These are phyloP conservation scores for Anoura caudifer DNA, from an alignment of 2,113 vertebrate species.

Conservation along the genomic window DNA sequence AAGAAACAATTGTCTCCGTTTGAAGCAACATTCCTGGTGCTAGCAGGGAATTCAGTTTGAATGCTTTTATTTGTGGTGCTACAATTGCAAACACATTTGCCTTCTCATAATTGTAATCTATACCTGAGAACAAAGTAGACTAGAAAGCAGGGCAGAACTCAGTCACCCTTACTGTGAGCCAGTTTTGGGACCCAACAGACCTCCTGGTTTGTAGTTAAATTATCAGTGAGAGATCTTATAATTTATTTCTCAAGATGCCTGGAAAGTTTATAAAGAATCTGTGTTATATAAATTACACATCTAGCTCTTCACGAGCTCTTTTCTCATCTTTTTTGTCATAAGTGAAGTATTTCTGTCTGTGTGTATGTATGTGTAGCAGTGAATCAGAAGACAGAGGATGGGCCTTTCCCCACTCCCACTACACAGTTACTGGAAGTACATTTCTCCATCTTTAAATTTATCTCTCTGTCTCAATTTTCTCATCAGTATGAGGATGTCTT, in stretches of 20 bases:
- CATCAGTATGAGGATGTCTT: neutral
- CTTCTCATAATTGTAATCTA: neutral
- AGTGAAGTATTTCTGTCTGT: neutral
- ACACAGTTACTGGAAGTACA: neutral
- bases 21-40: neutral
- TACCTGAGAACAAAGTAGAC: neutral
- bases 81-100: neutral
- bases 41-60: neutral
- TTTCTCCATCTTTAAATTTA: neutral
- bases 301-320: neutral
- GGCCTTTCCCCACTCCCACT: neutral
- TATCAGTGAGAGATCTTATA: neutral
- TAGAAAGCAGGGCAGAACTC: neutral
- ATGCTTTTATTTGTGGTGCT: neutral
- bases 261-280: neutral
- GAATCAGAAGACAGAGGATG: neutral
- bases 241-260: neutral
- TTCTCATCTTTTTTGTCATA: neutral
- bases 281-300: neutral
- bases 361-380: neutral
- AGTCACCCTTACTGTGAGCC: neutral
- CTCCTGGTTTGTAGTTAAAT: neutral
- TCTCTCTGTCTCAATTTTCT: neutral
- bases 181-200: neutral
- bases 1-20: neutral